Percentiles rank a stretch among this genome's conserved stretches.
Evolutionary conservation across 2,797 vertebrate genomes (phyloP).

Genomic region (Neosalanx taihuensis): DNA sequence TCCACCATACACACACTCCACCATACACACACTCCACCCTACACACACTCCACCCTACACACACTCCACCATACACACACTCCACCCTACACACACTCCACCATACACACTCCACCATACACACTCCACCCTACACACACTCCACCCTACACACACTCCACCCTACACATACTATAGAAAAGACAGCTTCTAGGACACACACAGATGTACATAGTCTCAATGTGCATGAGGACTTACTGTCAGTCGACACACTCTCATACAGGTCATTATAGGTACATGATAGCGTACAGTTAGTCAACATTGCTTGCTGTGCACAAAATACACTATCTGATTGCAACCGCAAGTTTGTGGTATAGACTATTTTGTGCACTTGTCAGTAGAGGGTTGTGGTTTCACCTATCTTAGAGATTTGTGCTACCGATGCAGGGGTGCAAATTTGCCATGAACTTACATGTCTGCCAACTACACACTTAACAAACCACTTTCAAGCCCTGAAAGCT

Average conservation of each 20-base stretch:
- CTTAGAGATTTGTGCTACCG: slow-evolving; percentile 16
- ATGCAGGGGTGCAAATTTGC: slow-evolving; percentile 12
- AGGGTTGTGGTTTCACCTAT: slow-evolving; percentile 4
- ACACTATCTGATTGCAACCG: slow-evolving; percentile 9
- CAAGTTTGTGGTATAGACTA: slow-evolving; percentile 23
- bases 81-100: too few relatives aligned
- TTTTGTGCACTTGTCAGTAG: slow-evolving; percentile 15
- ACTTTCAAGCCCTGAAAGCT: slow-evolving; percentile 7
- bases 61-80: too few relatives aligned
- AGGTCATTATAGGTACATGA: slow-evolving; percentile 5
- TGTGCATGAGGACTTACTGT: slow-evolving; percentile 23
- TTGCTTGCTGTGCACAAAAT: slow-evolving; percentile 19
- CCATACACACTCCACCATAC: too few relatives aligned
- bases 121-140: too few relatives aligned
- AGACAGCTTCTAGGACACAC: neutral
- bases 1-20: too few relatives aligned
- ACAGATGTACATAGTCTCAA: neutral
- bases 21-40: too few relatives aligned
- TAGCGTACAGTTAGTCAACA: slow-evolving; percentile 1
- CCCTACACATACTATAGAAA: too few relatives aligned
- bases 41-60: too few relatives aligned
- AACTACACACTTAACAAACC: slow-evolving; percentile 5
- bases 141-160: neutral
- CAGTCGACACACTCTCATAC: slow-evolving; percentile 1
- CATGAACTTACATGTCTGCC: slow-evolving; percentile 13